Conservation (phyloP, 2,113 vertebrate genomes). For the Zeus faber region DNA sequence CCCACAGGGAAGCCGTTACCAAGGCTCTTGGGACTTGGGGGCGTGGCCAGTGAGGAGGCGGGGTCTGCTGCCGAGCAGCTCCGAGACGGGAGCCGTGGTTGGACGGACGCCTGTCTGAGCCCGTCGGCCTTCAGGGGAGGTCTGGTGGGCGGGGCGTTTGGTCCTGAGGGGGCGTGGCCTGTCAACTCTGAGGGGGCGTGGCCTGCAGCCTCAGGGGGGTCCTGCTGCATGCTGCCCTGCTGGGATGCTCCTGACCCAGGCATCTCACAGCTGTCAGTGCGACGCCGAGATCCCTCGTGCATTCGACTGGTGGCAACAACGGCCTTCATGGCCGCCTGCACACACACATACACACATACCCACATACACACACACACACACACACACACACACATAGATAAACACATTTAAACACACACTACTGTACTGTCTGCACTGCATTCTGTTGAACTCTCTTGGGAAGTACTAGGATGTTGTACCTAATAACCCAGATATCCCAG, state of each 20-base stretch:
- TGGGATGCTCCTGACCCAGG: slow-evolving; percentile 62
- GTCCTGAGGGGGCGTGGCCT: slow-evolving; percentile 34
- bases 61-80: slow-evolving; percentile 25
- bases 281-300: slow-evolving; percentile 76
- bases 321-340: slow-evolving; percentile 86
- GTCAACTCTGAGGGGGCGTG: slow-evolving; percentile 49
- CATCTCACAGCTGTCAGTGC: slow-evolving; percentile 78
- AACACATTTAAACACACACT: background rate
- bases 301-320: slow-evolving; percentile 83
- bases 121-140: slow-evolving; percentile 69
- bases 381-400: background rate
- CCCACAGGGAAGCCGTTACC: slow-evolving; percentile 68
- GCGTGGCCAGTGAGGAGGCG: slow-evolving; percentile 28
- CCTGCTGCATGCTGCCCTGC: slow-evolving; percentile 70
- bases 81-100: background rate
- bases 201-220: slow-evolving; percentile 51
- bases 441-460: too few species aligned
- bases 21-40: slow-evolving; percentile 66
- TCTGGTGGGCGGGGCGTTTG: slow-evolving; percentile 45
- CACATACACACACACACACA: background rate
- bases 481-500: too few species aligned
- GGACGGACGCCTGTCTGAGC: slow-evolving; percentile 58
- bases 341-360: background rate
- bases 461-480: too few species aligned
- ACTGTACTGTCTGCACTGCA: too few species aligned